These are phyloP conservation scores for Drosophila rhopaloa DNA, from an alignment of 1,140 invertebrate species.

Conservation along the genomic window DNA sequence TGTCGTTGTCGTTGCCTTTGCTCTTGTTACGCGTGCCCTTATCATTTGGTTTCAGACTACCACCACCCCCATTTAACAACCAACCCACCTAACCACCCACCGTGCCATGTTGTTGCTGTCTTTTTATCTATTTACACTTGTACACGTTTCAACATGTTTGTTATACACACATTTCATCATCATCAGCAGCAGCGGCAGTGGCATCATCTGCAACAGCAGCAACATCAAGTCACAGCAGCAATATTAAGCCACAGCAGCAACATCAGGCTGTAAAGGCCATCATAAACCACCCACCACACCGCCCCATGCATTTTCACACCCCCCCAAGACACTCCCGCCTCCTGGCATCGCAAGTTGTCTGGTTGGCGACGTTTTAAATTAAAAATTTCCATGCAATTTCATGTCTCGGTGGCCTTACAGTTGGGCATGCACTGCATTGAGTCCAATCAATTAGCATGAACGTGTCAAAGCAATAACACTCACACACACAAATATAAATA, in stretches of 20 bases:
- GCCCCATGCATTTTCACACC: background rate
- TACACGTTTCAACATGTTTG: conserved; percentile 76
- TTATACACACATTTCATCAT: conserved; percentile 68
- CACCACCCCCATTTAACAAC: conserved; percentile 5
- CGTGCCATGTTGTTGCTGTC: conserved; percentile 9
- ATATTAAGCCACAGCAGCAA: conserved; percentile 1
- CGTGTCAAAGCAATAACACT: conserved; percentile 53
- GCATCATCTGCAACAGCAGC: conserved; percentile 18
- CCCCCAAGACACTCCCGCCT: background rate
- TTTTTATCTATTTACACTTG: conserved; percentile 82
- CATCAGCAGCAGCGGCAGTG: conserved; percentile 32
- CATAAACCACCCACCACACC: background rate
- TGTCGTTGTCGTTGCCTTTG: conserved; percentile 15
- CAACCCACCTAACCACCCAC: conserved; percentile 11
- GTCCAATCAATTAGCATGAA: conserved; percentile 65
- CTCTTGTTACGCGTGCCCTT: conserved; percentile 44
- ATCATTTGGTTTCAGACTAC: conserved; percentile 38
- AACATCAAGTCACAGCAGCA: conserved; percentile 10
- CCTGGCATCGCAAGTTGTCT: background rate
- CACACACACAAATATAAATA: conserved; percentile 7
- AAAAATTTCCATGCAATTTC: conserved; percentile 67
- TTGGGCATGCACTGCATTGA: conserved; percentile 56
- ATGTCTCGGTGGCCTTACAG: conserved; percentile 63
- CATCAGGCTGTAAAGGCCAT: background rate
- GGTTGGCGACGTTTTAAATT: conserved; percentile 43